Base-by-base conservation (phyloP, 2,113 vertebrate genomes). In the Pluvialis apricaria region DNA sequence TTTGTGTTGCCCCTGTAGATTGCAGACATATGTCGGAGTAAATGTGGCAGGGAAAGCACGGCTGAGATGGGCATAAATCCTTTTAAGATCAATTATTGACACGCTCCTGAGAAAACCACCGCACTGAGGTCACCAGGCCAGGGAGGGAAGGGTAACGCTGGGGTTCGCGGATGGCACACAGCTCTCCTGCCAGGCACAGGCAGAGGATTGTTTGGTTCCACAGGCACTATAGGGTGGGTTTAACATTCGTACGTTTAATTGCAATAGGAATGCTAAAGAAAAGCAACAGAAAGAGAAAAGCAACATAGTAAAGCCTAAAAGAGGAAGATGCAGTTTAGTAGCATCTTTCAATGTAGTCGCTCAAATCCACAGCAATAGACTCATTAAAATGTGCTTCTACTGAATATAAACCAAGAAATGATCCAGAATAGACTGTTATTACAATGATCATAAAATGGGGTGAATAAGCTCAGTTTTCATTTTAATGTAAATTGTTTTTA, bases 11-110 rank as follows among this genome's bases (percentile, higher is more conserved):
- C 92, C 94, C 88, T 61, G 90, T 52, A 52, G 96, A 82, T 57
- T 64, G 90, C 92, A 95, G 95, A 57, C 95, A 84, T 91, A 87
- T 94, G 97, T 57, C 94, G 94, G 88, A 89, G 92, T 76, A 38
- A 76, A 84, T 9, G 88, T 93, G 95, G 96, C 95, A 76, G 94
- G 45, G 73, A 72, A 94, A 84, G 92, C 95, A 2, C 3, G 73
- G 5, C 86, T n/a, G 78, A 54, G 94, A 44, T 0, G 8, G 86
- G 77, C 94, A 66, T 4, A n/a, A 82, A 84, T 85, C 88, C 92
- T 51, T 84, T 55, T 4, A 9, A 19, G 78, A 96, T 94, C 94
- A 24, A 10, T 96, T 87, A 89, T 66, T 89, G 88, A 80, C 29
- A 0, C 0, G 51, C 25, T 91, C 64, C 81, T 69, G 2, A 7